Evolutionary conservation across 2,888 invertebrate genomes (phyloP), one percentile per base, ranked within the genome.

Genomic region (Cryptus armator): DNA sequence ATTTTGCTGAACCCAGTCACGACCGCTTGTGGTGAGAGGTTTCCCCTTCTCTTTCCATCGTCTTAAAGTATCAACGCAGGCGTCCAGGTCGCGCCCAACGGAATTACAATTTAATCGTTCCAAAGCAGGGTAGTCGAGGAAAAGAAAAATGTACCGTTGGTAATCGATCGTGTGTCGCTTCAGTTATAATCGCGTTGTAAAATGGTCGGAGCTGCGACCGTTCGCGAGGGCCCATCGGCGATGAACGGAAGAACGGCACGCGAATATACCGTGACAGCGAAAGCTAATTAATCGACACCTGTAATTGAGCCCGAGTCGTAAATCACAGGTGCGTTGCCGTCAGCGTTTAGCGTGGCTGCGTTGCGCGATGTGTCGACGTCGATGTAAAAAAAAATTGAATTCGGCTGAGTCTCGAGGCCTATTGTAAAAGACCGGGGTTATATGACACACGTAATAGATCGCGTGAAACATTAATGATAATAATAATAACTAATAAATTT

Each of bases 221-320:
- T 12, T 32, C 29, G 29, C 29, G 2, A 32, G n/a, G 14, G 51
- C 51, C n/a, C 37, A 37, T 37, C 62, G 37, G 32, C 62, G 37
- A 72, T 53, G 24, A 71, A 53, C 43, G 19, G 16, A 46, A 48
- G 32, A 59, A 32, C 67, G 67, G 46, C 51, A 24, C 56, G 51
- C 43, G 51, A 24, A 37, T 32, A n/a, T 19, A 7, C n/a, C 56
- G 48, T 32, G 72, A 67, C 67, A 67, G 48, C 59, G 43, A 71
- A 53, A 46, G 82, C 71, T 71, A 82, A 77, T 84, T 84, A 77
- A 37, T 67, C 81, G 59, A 67, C 84, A 84, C 84, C 84, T 82
- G 81, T 67, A 82, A 84, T 84, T 82, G 77, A 82, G 62, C 24
- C 56, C 46, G 48, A 68, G 59, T 46, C 62, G 76, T 29, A 71